Evolutionary conservation across 2,113 vertebrate species (phyloP), one percentile per base, ranked within the genome.

Genomic region (Grammomys surdaster): DNA sequence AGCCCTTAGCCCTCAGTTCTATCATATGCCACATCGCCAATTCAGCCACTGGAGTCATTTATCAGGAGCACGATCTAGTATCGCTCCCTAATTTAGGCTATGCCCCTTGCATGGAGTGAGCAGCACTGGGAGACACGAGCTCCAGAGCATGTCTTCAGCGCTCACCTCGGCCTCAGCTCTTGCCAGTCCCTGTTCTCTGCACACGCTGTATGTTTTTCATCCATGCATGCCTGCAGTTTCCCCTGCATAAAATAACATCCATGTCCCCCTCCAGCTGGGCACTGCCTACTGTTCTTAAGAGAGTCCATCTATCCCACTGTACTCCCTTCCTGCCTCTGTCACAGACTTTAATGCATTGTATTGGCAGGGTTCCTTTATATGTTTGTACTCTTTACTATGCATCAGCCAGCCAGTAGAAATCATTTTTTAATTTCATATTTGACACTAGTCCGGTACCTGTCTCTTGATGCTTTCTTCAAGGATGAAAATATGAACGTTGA

Each of bases 401-500:
- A 43, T 8, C 43, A 63, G 48, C 20, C 31, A 70, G 65, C 56
- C 63, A 67, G 48, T 13, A 73, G 12, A 73, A 75, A 48, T 48
- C 16, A 13, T 85, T 33, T 65, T 63, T 85, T 60, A 16, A 70
- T 85, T 46, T 77, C 78, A 56, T 65, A 48, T 17, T 89, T 17
- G 43, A 40, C 19, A 87, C 12, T 65, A 63, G 46, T 14, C 89
- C 8, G 48, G n/a, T 73, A 17, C 31, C 54, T 77, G 51, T 31
- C 56, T 84, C 48, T n/a, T 80, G 77, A 20, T 86, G 75, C 69
- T 90, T 89, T 65, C 51, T 77, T 51, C 73, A 67, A 70, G 67
- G n/a, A 82, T 82, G 40, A 89, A 91, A 93, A 95, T 43, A 69
- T 28, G n/a, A 76, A 43, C 33, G 22, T 46, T 65, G 19, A 65